Conservation (phyloP, 2,888 invertebrate species). For the Drosophila robusta region DNA sequence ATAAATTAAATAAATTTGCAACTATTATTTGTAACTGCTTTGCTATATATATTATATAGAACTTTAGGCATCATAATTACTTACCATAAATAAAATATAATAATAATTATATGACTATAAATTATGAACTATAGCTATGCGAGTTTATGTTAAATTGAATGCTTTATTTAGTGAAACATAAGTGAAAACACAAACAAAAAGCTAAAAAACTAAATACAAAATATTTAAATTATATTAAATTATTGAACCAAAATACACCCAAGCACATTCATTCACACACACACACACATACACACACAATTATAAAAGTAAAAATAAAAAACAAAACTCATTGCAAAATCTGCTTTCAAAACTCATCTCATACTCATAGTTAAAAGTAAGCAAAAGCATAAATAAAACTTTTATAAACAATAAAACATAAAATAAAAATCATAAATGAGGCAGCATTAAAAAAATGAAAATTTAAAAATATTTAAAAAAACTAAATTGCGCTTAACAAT, state of each 20-base stretch:
- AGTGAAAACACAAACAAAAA: constrained; percentile 33
- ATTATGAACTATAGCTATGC: constrained; percentile 51
- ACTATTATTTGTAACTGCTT: constrained; percentile 68
- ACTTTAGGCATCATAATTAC: constrained; percentile 23
- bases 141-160: constrained; percentile 66
- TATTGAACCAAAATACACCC: constrained; percentile 69
- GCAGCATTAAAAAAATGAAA: constrained; percentile 51
- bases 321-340: constrained; percentile 70
- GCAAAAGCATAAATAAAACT: constrained; percentile 34
- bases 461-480: constrained; percentile 13
- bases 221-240: constrained; percentile 70
- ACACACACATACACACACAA: constrained; percentile 31
- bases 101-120: constrained; percentile 28
- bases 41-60: constrained; percentile 32
- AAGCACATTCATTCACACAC: constrained; percentile 62
- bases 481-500: constrained; percentile 34
- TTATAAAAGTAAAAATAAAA: constrained; percentile 36
- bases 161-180: constrained; percentile 72
- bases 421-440: constrained; percentile 39
- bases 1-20: constrained; percentile 64
- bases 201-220: constrained; percentile 41
- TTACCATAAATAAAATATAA: constrained; percentile 20
- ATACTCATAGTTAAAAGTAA: constrained; percentile 76
- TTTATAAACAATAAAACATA: constrained; percentile 10
- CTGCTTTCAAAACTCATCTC: constrained; percentile 79